A percentile compares a stretch with the other conserved stretches of the same genome.
Evolutionary conservation across 2,797 vertebrate species (phyloP).

Genomic region (Myotis daubentonii): DNA sequence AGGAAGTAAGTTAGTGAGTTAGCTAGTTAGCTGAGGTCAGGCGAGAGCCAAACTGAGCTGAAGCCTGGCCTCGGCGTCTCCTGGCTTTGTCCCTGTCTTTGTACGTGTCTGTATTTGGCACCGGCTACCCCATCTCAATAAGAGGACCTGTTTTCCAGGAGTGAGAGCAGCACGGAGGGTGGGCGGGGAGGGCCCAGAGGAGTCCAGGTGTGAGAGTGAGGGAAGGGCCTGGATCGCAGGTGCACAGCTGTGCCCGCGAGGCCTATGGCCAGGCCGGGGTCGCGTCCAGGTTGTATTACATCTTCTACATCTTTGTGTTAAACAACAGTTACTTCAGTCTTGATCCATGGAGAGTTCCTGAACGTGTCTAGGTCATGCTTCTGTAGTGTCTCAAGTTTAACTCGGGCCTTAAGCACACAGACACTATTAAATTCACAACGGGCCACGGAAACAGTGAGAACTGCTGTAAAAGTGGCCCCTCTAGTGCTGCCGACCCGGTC

Average conservation of each 20-base stretch:
- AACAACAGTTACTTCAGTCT: not conserved
- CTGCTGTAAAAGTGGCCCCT: not conserved
- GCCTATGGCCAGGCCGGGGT: not conserved
- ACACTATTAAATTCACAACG: not conserved
- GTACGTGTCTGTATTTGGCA: not conserved
- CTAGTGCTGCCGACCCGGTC: not conserved
- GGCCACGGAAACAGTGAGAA: not conserved
- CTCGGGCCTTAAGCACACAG: not conserved
- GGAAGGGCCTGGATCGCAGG: not conserved
- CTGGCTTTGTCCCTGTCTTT: not conserved
- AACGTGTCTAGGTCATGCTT: not conserved
- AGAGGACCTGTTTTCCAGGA: not conserved
- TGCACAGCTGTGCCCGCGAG: too few relatives aligned
- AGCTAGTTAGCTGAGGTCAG: not conserved
- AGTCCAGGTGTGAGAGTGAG: not conserved
- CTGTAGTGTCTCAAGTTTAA: not conserved
- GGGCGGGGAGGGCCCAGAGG: not conserved
- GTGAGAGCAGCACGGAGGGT: not conserved
- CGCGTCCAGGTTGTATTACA: rapidly evolving
- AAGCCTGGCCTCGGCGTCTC: not conserved
- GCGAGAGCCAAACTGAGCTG: not conserved
- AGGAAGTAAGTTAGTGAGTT: not conserved
- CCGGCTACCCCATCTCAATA: not conserved
- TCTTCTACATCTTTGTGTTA: not conserved
- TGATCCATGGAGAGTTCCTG: not conserved